Evolutionary conservation across 2,797 vertebrate genomes (phyloP), one percentile per base, ranked within the genome.

Genomic region (Pangasius djambal): DNA sequence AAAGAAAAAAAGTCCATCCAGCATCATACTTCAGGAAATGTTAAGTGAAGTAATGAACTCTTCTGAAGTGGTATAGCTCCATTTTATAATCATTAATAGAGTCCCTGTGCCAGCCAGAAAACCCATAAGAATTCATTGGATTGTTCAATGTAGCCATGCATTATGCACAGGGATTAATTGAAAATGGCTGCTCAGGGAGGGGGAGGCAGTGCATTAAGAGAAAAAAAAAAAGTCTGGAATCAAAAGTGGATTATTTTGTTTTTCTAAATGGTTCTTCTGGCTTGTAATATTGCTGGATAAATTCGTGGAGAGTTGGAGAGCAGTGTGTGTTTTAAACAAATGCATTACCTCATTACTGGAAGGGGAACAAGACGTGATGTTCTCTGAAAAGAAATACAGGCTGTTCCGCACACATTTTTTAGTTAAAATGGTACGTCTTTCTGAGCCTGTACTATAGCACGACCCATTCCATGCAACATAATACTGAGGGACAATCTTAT

Each of bases 141-240:
- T 96, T 95, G 94, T 96, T 95, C 95, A 96, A 96, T 96, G 95
- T 94, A 95, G 96, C 94, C 93, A 95, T 96, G 94, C 93, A 96
- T 96, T 95, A 96, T 96, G 94, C 92, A 96, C 91, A 90, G 92
- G 94, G 92, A 96, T 96, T 97, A 95, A 96, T 95, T 96, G 94
- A 93, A 95, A 96, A 95, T 94, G 93, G 94, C 94, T 93, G 92
- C 92, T 93, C 90, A 89, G 93, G 93, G 87, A 81, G 82, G 92
- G 92, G 93, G 91, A 91, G 92, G 92, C 88, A 34, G 91, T 94
- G 94, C 95, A 96, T 95, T 96, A 96, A 20, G 81, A 25, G 52
- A 40, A 94, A 94, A 91, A 59, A 82, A 93, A 91, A 61, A 82
- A 31, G 93, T 91, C 92, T 94, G 94, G 94, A 95, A 95, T 94